phyloP scores from a whole-genome alignment of 2,113 vertebrate genomes.

The Labrus mixtus region DNA sequence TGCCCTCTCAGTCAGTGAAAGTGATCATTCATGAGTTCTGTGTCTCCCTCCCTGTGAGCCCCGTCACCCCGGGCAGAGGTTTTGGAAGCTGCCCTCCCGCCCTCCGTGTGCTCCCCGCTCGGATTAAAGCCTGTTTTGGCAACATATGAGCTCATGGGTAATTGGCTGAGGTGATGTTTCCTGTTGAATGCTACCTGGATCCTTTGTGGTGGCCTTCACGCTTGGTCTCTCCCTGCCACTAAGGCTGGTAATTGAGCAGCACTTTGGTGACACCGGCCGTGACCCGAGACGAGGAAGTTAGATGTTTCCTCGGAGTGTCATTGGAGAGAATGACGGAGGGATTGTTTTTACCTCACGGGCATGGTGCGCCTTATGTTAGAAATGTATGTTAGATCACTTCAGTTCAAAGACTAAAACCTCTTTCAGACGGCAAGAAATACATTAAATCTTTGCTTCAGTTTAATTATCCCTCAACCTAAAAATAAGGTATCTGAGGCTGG shows the following conservation, averaged over 20 bases:
- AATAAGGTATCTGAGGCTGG: no score
- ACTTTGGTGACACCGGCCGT: slow-evolving; percentile 56
- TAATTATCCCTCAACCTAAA: no score
- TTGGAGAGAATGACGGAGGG: slow-evolving; percentile 47
- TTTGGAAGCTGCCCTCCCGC: slow-evolving; percentile 31
- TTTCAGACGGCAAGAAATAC: no score
- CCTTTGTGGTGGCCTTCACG: slow-evolving; percentile 69
- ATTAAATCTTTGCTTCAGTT: no score
- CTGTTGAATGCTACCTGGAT: slow-evolving; percentile 79
- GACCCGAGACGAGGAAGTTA: slow-evolving; percentile 54
- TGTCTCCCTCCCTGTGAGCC: slow-evolving; percentile 44
- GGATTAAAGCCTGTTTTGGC: slow-evolving; percentile 85
- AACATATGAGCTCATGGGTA: slow-evolving; percentile 82
- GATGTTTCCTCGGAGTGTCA: slow-evolving; percentile 49
- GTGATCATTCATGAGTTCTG: slow-evolving; percentile 38
- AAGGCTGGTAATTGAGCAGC: slow-evolving; percentile 74
- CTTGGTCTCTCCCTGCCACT: slow-evolving; percentile 52
- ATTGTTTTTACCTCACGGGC: not conserved
- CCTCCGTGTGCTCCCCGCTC: slow-evolving; percentile 67
- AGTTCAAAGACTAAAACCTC: no score
- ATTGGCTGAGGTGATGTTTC: slow-evolving; percentile 80
- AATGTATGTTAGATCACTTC: not conserved
- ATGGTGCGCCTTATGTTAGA: no score
- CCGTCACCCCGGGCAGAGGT: slow-evolving; percentile 36
- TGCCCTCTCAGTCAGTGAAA: not conserved